A percentile compares a stretch with the other conserved stretches of the same genome.
Evolutionary conservation across 2,888 invertebrate genomes (phyloP).

Genomic region (Colletes collaris): DNA sequence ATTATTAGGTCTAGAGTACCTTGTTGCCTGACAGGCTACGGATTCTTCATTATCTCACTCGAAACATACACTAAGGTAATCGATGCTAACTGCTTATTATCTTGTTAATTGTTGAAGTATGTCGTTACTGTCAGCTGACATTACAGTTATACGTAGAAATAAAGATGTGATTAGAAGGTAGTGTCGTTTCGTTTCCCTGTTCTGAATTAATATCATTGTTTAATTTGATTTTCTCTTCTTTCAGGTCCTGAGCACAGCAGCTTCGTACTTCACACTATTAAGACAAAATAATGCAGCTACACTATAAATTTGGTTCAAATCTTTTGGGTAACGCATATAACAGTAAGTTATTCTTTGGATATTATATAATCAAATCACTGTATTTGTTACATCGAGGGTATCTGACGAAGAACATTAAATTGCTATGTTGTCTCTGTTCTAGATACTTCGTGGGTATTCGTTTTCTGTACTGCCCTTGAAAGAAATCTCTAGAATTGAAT

Average conservation of each 20-base stretch:
- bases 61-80: slow-evolving; percentile 27
- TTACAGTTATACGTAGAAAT: background rate
- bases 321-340: no score
- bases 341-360: no score
- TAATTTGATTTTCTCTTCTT: background rate
- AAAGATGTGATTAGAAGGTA: background rate
- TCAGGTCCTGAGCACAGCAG: slow-evolving; percentile 52
- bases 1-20: slow-evolving; percentile 27
- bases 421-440: no score
- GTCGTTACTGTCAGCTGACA: background rate
- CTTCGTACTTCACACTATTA: slow-evolving; percentile 46
- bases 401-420: no score
- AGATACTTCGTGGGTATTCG: no score
- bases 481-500: no score
- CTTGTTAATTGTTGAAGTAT: background rate
- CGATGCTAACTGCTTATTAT: background rate
- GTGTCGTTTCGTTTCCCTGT: no score
- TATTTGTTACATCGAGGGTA: no score
- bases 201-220: no score
- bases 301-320: no score
- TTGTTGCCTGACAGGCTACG: slow-evolving; percentile 52
- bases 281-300: background rate
- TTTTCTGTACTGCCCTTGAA: no score
- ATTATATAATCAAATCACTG: no score
- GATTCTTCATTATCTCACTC: slow-evolving; percentile 53